A percentile compares a stretch with the other conserved stretches of the same genome.
These are phyloP conservation scores for Rhinogobius similis DNA, from an alignment of 2,113 vertebrate genomes.

Conservation along the genomic window DNA sequence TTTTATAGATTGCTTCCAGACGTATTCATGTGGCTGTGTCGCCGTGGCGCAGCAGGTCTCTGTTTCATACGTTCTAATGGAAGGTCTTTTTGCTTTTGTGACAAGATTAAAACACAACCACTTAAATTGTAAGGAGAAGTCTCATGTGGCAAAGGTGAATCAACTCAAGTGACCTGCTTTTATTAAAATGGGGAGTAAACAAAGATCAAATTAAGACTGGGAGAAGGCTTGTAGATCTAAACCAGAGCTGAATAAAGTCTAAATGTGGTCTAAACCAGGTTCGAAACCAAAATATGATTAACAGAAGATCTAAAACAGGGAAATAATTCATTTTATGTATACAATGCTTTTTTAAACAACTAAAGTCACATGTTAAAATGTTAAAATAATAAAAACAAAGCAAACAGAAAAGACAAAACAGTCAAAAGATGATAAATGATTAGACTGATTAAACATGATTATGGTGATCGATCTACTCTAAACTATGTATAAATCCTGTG, in stretches of 20 bases:
- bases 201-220: not conserved
- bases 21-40: constrained; percentile 48
- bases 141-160: constrained; percentile 18
- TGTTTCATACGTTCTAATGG: constrained; percentile 58
- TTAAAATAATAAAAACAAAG: no score
- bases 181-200: constrained; percentile 11
- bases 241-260: not conserved
- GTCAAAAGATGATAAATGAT: no score
- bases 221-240: not conserved
- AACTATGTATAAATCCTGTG: no score
- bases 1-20: constrained; percentile 65
- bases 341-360: no score
- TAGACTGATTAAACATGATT: no score
- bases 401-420: no score
- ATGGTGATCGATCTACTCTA: no score
- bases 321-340: no score
- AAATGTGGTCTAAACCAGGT: not conserved
- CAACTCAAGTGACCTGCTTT: constrained; percentile 11
- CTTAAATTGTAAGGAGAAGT: constrained; percentile 25
- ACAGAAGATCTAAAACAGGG: no score
- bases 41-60: constrained; percentile 50
- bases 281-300: no score
- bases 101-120: constrained; percentile 54
- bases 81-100: constrained; percentile 55
- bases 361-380: no score